Conservation (phyloP, 1,140 invertebrate species). For the Drosophila sechellia region DNA sequence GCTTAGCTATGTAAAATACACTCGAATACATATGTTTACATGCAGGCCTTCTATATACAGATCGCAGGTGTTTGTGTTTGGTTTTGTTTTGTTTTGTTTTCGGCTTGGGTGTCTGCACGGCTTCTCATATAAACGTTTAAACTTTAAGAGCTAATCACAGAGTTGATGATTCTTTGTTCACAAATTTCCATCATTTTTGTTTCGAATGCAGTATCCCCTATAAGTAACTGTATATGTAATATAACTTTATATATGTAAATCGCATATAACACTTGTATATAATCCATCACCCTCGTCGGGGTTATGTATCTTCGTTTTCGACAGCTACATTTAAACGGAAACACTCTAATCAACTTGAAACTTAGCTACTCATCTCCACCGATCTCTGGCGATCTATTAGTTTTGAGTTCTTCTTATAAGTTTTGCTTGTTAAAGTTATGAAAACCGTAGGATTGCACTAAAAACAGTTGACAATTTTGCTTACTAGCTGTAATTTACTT, state of each 20-base stretch:
- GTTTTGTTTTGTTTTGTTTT: neutral
- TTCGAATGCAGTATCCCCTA: conserved; percentile 60
- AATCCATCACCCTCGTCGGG: conserved; percentile 11
- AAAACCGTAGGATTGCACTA: conserved; percentile 82
- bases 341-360: conserved; percentile 64
- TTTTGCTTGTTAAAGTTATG: conserved; percentile 74
- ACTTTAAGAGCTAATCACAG: conserved; percentile 84
- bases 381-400: conserved; percentile 3
- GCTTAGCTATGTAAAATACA: conserved; percentile 66
- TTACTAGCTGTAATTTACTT: conserved; percentile 13
- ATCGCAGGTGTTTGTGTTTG: conserved; percentile 17
- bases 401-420: conserved; percentile 17
- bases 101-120: neutral
- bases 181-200: conserved; percentile 73
- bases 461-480: conserved; percentile 72
- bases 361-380: conserved; percentile 17
- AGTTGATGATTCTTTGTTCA: conserved; percentile 83
- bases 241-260: conserved; percentile 57
- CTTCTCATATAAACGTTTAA: conserved; percentile 64
- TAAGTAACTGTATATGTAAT: conserved; percentile 41
- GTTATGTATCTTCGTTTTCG: conserved; percentile 1
- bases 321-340: conserved; percentile 51
- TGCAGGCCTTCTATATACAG: conserved; percentile 51
- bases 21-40: conserved; percentile 40
- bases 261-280: conserved; percentile 62